Evolutionary conservation across 2,113 vertebrate genomes (phyloP).

Genomic region (Saimiri boliviensis): DNA sequence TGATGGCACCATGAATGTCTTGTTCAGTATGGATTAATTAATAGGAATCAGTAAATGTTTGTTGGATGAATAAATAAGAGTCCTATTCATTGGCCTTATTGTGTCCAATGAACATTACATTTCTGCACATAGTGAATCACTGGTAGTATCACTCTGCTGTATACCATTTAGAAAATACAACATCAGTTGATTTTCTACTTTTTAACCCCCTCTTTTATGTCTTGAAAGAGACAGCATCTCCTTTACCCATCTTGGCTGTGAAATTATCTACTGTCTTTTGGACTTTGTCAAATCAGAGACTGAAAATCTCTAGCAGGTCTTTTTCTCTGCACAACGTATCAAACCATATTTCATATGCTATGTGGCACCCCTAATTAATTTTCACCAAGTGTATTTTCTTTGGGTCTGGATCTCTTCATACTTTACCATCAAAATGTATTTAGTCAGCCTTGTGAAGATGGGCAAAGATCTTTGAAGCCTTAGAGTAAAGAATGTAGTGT

Average conservation of each 20-base stretch:
- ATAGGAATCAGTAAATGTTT: not conserved
- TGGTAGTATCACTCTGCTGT: not conserved
- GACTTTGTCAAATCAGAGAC: not conserved
- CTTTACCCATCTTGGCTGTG: not conserved
- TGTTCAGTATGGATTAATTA: not conserved
- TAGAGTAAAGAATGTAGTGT: not conserved
- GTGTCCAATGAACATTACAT: not conserved
- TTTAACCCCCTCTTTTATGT: not conserved
- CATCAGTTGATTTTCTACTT: not conserved
- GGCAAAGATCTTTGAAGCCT: not conserved
- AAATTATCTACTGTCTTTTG: not conserved
- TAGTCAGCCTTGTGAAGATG: not conserved
- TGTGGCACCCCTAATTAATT: not conserved
- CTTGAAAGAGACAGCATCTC: not conserved
- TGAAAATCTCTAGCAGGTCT: not conserved
- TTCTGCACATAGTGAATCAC: not conserved
- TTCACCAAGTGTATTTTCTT: not conserved
- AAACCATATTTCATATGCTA: slow-evolving; percentile 24
- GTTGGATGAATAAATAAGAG: not conserved
- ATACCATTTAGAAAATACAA: not conserved
- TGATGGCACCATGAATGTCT: not conserved
- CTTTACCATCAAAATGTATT: not conserved
- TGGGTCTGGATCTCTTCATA: not conserved
- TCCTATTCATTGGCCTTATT: not conserved
- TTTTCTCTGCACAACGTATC: not conserved